Evolutionary conservation across 2,888 invertebrate genomes (phyloP).

Genomic region (Eupithecia inturbata): DNA sequence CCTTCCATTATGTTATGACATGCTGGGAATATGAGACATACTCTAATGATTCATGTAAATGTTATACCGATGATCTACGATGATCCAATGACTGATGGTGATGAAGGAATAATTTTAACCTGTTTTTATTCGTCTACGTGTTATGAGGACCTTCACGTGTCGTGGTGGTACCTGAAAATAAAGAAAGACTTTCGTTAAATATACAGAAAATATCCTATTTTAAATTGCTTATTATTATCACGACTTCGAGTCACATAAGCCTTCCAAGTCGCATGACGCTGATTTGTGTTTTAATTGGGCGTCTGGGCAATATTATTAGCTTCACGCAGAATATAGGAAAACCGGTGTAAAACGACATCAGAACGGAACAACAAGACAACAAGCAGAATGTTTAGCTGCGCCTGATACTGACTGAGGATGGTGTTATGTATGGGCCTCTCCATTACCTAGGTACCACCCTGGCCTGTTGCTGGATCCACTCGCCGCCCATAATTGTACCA

Average conservation of each 20-base stretch:
- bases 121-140: slow-evolving; percentile 27
- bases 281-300: not conserved
- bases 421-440: not conserved
- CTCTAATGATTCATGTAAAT: slow-evolving; percentile 23
- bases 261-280: not conserved
- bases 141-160: not conserved
- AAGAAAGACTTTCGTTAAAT: slow-evolving; percentile 5
- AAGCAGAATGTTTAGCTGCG: not conserved
- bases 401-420: not conserved
- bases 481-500: slow-evolving; percentile 82
- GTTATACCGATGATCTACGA: slow-evolving; percentile 20
- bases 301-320: not conserved
- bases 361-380: no score
- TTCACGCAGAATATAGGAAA: not conserved
- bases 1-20: not conserved
- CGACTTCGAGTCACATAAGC: not conserved
- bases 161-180: slow-evolving; percentile 33
- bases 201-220: not conserved
- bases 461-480: no score
- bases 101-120: slow-evolving; percentile 30
- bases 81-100: slow-evolving; percentile 20
- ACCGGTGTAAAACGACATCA: no score
- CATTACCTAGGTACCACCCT: no score
- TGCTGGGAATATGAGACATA: slow-evolving; percentile 15
- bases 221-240: not conserved